Conservation (phyloP, 2,113 vertebrate species). For the Tyto alba region DNA sequence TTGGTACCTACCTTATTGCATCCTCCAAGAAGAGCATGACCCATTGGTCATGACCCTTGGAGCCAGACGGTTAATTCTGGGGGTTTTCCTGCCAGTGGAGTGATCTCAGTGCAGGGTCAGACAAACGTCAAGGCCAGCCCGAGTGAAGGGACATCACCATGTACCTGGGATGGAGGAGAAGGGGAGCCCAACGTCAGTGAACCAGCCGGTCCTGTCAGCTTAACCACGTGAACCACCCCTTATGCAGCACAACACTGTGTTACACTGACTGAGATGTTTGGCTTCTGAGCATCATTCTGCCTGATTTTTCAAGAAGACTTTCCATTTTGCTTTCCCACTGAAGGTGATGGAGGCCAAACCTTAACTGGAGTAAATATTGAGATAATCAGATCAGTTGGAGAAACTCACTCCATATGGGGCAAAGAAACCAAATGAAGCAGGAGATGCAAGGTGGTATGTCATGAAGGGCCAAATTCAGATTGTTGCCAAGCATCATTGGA, state of each 20-base stretch:
- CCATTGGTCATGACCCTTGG: accelerated
- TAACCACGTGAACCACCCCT: not conserved
- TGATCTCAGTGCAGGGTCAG: not conserved
- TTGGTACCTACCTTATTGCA: not conserved
- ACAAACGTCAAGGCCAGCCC: not conserved
- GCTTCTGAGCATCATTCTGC: not conserved
- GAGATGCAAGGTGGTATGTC: not conserved
- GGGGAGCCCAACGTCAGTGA: not conserved
- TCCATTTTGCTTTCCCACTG: not conserved
- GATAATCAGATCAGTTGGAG: not conserved
- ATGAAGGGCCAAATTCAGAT: not conserved
- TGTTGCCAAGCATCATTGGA: not conserved
- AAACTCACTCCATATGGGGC: not conserved
- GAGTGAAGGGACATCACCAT: not conserved
- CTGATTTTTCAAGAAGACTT: not conserved
- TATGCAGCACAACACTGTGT: not conserved
- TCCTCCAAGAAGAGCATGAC: not conserved
- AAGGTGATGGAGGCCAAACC: not conserved
- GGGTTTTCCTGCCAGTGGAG: not conserved
- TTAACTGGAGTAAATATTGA: not conserved
- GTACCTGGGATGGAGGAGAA: accelerated
- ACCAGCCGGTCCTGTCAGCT: not conserved
- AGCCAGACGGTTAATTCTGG: not conserved
- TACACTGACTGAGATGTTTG: not conserved
- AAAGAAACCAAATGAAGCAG: not conserved